Conservation (phyloP, 2,888 invertebrate genomes). For the Amblyjoppa proteus region DNA sequence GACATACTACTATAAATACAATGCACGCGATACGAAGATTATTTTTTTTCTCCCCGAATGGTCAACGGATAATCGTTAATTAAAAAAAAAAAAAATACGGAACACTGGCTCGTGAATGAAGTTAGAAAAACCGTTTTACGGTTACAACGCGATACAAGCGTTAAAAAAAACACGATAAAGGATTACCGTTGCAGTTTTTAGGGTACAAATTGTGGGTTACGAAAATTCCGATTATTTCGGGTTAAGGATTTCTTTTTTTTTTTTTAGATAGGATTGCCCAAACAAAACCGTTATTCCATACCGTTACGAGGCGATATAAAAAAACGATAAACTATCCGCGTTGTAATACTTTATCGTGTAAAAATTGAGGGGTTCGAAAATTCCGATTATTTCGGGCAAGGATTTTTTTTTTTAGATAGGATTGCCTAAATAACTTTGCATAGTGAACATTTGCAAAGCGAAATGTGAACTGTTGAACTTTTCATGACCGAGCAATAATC, state of each 20-base stretch:
- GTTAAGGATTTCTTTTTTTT: not conserved
- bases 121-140: too few relatives aligned
- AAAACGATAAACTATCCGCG: too few relatives aligned
- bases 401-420: not conserved
- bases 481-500: constrained; percentile 43
- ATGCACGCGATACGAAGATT: not conserved
- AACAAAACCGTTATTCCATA: not conserved
- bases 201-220: too few relatives aligned
- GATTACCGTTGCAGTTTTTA: not conserved
- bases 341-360: too few relatives aligned
- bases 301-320: too few relatives aligned
- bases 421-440: not conserved
- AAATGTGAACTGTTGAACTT: constrained; percentile 25
- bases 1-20: constrained; percentile 17
- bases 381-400: not conserved
- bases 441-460: constrained; percentile 30
- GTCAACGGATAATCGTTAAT: not conserved
- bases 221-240: not conserved
- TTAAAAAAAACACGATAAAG: not conserved
- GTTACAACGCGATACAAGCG: not conserved
- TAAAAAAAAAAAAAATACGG: not conserved
- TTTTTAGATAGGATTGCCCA: not conserved
- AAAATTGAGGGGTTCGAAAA: too few relatives aligned
- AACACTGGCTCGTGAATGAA: not conserved
- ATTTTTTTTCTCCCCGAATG: not conserved